phyloP scores from a whole-genome alignment of 2,797 vertebrate genomes.

The Cuniculus paca region DNA sequence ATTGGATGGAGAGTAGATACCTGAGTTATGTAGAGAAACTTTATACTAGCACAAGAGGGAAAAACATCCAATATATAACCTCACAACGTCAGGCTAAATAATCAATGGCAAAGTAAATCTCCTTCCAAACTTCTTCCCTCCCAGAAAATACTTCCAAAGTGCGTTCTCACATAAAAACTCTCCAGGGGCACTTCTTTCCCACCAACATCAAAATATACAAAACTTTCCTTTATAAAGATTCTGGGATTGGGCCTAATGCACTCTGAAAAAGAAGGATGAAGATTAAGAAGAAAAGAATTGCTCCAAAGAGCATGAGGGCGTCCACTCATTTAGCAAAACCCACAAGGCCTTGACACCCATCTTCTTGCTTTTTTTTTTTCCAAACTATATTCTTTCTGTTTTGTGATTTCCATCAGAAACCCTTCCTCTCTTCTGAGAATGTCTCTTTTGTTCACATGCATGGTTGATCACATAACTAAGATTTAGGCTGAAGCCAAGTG shows the following conservation, averaged over 20 bases:
- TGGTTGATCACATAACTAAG: constrained; percentile 82
- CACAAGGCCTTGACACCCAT: constrained; percentile 72
- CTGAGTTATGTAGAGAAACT: background rate
- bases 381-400: constrained; percentile 26
- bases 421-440: constrained; percentile 62
- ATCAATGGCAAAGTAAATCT: background rate
- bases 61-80: background rate
- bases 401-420: constrained; percentile 78
- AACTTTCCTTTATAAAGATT: constrained; percentile 65
- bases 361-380: constrained; percentile 22
- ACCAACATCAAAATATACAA: constrained; percentile 79
- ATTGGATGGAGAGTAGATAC: background rate
- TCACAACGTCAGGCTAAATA: constrained; percentile 29
- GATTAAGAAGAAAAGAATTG: constrained; percentile 78
- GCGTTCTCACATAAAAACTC: constrained; percentile 62
- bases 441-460: constrained; percentile 76
- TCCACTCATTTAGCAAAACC: constrained; percentile 77
- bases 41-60: background rate
- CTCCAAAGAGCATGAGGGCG: constrained; percentile 58
- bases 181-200: constrained; percentile 72
- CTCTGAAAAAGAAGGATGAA: constrained; percentile 70
- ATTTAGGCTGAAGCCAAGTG: constrained; percentile 79
- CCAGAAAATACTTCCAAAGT: constrained; percentile 64
- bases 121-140: constrained; percentile 5
- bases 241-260: constrained; percentile 68